These are phyloP conservation scores for Cephalopachus bancanus DNA, from an alignment of 2,797 vertebrate species.

Conservation along the genomic window DNA sequence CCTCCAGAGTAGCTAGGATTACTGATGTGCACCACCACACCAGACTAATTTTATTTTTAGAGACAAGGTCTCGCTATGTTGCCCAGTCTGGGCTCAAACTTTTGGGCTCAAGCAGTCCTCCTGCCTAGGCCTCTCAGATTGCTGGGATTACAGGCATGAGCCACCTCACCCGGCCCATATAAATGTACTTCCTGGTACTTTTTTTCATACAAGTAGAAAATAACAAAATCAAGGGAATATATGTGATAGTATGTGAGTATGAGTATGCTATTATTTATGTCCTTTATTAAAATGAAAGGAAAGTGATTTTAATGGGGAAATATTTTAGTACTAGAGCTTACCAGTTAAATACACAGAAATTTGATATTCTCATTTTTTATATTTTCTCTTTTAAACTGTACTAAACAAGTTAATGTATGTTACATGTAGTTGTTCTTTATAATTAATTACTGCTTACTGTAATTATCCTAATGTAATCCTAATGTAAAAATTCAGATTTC, in stretches of 20 bases:
- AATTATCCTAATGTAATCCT: not conserved
- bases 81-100: not conserved
- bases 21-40: not conserved
- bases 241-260: not conserved
- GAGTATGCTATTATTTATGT: not conserved
- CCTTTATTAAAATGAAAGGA: not conserved
- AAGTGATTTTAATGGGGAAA: slow-evolving; percentile 29
- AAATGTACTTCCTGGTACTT: not conserved
- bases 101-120: not conserved
- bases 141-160: not conserved
- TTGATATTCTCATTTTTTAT: slow-evolving; percentile 29
- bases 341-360: not conserved
- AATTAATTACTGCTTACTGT: not conserved
- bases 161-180: not conserved
- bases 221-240: not conserved
- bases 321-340: not conserved
- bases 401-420: not conserved
- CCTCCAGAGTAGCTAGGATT: not conserved
- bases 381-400: not conserved
- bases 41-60: not conserved
- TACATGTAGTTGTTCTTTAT: not conserved
- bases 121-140: not conserved
- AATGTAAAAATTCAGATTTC: not conserved
- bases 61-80: not conserved
- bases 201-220: not conserved